phyloP scores from a whole-genome alignment of 1,140 invertebrate genomes.

The Apis dorsata region DNA sequence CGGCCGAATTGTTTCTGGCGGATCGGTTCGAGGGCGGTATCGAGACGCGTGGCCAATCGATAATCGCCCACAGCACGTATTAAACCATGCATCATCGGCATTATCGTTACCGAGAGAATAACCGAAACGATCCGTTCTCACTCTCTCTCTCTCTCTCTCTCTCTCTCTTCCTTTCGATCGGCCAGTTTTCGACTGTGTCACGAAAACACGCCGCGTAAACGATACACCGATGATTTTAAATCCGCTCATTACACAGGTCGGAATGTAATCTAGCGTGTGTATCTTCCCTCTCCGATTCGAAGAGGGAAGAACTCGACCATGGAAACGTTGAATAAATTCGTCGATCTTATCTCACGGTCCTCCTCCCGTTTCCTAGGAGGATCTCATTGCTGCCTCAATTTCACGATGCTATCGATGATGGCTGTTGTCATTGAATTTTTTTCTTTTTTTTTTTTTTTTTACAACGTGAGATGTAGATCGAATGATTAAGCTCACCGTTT shows the following conservation, averaged over 20 bases:
- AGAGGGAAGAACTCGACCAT: conserved; percentile 43
- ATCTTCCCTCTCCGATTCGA: conserved; percentile 34
- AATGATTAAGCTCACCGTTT: background rate
- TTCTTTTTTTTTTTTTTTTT: too few relatives aligned
- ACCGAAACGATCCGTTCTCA: conserved; percentile 35
- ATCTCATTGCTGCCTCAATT: conserved; percentile 33
- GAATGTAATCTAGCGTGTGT: conserved; percentile 43
- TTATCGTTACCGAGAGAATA: conserved; percentile 59
- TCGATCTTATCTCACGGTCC: conserved; percentile 39
- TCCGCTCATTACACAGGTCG: conserved; percentile 46
- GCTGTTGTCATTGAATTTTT: background rate
- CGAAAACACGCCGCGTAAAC: conserved; percentile 42
- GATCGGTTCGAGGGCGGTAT: conserved; percentile 59
- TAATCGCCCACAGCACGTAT: conserved; percentile 66
- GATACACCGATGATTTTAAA: conserved; percentile 50
- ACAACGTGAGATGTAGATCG: background rate
- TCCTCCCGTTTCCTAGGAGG: background rate
- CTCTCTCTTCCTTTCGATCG: background rate
- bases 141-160: too few relatives aligned
- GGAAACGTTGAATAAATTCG: conserved; percentile 45
- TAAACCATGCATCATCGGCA: conserved; percentile 61
- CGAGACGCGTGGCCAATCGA: conserved; percentile 70
- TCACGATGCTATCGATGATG: conserved; percentile 6
- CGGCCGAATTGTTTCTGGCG: conserved; percentile 61
- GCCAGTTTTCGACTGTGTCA: background rate